phyloP scores from a whole-genome alignment of 2,888 invertebrate genomes.

The Tipula lateralis region DNA sequence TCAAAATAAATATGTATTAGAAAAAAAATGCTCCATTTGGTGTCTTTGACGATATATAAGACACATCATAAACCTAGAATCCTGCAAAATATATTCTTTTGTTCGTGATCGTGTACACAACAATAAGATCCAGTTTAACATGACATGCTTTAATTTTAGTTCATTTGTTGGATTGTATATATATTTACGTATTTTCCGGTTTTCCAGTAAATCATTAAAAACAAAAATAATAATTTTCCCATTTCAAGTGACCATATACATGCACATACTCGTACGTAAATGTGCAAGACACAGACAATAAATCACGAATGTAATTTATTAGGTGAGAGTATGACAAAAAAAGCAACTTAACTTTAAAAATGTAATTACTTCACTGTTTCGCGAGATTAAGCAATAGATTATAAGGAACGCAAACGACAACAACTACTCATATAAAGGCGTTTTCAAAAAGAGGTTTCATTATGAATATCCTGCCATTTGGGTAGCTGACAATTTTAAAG shows the following conservation, averaged over 20 bases:
- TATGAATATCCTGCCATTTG: too few relatives aligned
- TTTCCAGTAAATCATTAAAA: not conserved
- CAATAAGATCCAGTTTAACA: not conserved
- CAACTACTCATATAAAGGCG: too few relatives aligned
- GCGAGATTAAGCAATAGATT: not conserved
- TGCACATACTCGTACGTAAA: too few relatives aligned
- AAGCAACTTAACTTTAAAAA: conserved; percentile 1
- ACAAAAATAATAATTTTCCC: not conserved
- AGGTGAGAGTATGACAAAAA: not conserved
- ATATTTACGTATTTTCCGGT: not conserved
- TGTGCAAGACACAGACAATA: not conserved
- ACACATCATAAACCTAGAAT: not conserved
- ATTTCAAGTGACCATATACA: not conserved
- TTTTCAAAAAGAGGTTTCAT: too few relatives aligned
- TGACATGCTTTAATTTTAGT: not conserved
- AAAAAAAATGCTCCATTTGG: not conserved
- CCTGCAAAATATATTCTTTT: not conserved
- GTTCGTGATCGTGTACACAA: not conserved
- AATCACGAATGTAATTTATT: not conserved
- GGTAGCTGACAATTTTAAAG: too few relatives aligned
- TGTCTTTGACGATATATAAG: not conserved
- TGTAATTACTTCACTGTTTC: not conserved
- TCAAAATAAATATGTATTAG: not conserved
- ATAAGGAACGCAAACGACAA: not conserved
- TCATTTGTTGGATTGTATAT: not conserved